These are phyloP conservation scores for Dendrocopos noguchii DNA, from an alignment of 2,113 vertebrate genomes.

Conservation along the genomic window DNA sequence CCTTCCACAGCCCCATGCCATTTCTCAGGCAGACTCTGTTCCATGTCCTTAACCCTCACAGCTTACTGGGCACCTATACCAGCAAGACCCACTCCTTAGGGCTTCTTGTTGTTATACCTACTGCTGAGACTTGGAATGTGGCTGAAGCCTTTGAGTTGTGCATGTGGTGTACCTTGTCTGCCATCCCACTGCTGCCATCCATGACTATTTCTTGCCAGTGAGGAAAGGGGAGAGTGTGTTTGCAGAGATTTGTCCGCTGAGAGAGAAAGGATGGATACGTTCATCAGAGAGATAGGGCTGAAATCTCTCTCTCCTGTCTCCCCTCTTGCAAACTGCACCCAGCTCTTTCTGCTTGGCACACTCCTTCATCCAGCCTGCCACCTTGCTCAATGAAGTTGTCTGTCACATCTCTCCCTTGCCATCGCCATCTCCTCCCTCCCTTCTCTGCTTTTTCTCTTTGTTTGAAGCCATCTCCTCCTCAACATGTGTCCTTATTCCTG, in stretches of 20 bases:
- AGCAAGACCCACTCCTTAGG: not conserved
- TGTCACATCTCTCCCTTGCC: not conserved
- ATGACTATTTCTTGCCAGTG: not conserved
- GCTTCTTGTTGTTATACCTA: not conserved
- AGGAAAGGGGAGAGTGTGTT: not conserved
- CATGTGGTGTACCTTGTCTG: not conserved
- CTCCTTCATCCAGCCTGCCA: not conserved
- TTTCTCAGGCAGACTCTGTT: not conserved
- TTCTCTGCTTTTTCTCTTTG: not conserved
- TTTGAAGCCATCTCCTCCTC: not conserved
- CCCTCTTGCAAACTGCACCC: not conserved
- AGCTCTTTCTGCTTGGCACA: not conserved
- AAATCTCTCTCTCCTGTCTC: not conserved
- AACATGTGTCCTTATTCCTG: not conserved
- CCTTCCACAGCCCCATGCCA: not conserved
- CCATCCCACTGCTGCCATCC: not conserved
- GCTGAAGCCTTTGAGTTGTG: not conserved
- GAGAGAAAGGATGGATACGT: not conserved
- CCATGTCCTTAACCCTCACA: not conserved
- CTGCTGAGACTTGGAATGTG: not conserved
- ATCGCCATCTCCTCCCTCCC: not conserved
- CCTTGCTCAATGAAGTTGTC: not conserved
- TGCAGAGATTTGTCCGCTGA: not conserved
- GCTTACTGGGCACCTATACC: not conserved
- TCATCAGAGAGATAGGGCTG: not conserved